phyloP scores from a whole-genome alignment of 92 coral and sea anemone species.

The Actinernus sp. region DNA sequence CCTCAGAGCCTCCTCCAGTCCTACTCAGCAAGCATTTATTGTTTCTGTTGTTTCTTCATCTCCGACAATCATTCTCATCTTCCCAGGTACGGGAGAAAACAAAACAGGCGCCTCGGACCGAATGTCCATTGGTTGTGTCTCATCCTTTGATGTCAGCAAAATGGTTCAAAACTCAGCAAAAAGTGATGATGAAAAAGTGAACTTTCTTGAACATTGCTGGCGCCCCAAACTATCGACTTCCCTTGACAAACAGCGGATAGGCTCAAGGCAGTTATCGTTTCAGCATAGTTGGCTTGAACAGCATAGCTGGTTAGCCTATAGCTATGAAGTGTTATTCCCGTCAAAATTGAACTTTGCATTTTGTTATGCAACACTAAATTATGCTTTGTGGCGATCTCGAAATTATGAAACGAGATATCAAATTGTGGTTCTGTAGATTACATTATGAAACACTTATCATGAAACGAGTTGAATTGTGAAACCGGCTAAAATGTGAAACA shows the following conservation, averaged over 20 bases:
- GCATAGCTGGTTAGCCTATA: constrained; percentile 37
- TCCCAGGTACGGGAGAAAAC: constrained; percentile 30
- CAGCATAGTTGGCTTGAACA: constrained; percentile 31
- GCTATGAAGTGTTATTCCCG: background rate
- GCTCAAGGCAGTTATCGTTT: constrained; percentile 29
- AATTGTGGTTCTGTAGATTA: no score
- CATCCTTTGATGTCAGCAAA: constrained; percentile 20
- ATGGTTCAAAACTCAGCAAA: constrained; percentile 9
- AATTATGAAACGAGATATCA: no score
- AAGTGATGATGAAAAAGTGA: constrained; percentile 30
- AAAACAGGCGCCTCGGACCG: constrained; percentile 27
- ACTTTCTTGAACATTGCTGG: constrained; percentile 32
- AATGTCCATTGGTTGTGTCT: constrained; percentile 22
- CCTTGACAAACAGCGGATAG: constrained; percentile 32
- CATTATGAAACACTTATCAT: no score
- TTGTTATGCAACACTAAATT: no score
- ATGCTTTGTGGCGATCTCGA: no score
- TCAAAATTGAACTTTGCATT: no score
- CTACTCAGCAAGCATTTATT: no score
- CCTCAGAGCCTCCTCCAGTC: background rate
- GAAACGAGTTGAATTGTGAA: no score
- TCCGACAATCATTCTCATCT: constrained; percentile 16
- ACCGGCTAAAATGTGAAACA: no score
- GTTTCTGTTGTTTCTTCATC: constrained; percentile 21
- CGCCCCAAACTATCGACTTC: constrained; percentile 27